phyloP scores from a whole-genome alignment of 2,797 vertebrate genomes.

The Meriones psammophilus region DNA sequence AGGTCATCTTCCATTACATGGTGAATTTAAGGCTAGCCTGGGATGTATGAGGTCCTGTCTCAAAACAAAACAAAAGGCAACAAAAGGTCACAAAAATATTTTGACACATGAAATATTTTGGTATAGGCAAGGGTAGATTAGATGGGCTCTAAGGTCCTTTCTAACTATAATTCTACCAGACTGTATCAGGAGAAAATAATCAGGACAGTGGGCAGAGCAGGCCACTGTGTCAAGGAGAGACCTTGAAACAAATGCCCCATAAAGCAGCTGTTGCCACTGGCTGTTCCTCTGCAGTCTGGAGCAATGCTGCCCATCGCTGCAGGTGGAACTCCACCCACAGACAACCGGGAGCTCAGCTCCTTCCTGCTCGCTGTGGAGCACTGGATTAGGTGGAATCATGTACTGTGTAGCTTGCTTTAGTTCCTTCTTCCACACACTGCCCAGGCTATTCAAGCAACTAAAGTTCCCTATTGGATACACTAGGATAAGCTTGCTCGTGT shows the following conservation, averaged over 20 bases:
- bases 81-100: slow-evolving; percentile 1
- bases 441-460: neutral
- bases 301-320: neutral
- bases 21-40: neutral
- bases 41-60: neutral
- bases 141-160: neutral
- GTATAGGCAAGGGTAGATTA: neutral
- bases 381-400: neutral
- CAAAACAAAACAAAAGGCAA: neutral
- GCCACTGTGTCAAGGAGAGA: neutral
- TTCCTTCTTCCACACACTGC: neutral
- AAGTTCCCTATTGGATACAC: neutral
- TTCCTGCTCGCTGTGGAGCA: neutral
- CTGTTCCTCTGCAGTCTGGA: neutral
- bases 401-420: neutral
- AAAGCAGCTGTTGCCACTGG: neutral
- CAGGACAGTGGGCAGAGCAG: neutral
- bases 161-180: neutral
- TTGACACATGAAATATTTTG: neutral
- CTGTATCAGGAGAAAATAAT: neutral
- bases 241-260: slow-evolving; percentile 5
- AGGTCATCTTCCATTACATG: neutral
- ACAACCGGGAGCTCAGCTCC: slow-evolving; percentile 25
- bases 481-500: slow-evolving; percentile 5
- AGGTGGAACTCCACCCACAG: neutral